Evolutionary conservation across 2,888 invertebrate species (phyloP).

Genomic region (Diarsia mendica): DNA sequence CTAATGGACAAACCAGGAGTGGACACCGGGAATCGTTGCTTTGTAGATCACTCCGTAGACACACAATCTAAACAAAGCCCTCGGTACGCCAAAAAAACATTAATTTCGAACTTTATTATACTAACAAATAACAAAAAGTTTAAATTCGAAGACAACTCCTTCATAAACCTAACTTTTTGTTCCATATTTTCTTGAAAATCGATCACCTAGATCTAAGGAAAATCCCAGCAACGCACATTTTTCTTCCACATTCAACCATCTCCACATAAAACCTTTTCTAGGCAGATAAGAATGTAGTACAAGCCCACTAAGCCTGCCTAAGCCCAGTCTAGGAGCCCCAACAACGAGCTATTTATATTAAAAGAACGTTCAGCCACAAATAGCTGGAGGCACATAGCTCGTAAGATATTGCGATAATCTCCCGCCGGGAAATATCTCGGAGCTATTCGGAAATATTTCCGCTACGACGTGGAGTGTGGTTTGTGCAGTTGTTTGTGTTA

Average conservation of each 20-base stretch:
- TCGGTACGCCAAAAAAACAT: not conserved
- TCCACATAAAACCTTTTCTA: not conserved
- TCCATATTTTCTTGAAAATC: not conserved
- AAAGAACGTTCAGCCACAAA: constrained; percentile 24
- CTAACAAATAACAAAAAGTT: not conserved
- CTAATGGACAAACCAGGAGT: no score
- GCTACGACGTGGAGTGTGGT: not conserved
- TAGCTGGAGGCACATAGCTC: constrained; percentile 9
- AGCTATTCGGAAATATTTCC: constrained; percentile 21
- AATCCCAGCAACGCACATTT: not conserved
- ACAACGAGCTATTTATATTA: constrained; percentile 39
- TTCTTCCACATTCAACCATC: not conserved
- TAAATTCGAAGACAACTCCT: not conserved
- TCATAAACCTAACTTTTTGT: not conserved
- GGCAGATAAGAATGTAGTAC: not conserved
- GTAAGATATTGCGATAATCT: constrained; percentile 31
- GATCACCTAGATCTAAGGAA: no score
- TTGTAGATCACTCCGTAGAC: no score
- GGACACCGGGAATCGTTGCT: no score
- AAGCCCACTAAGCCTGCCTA: not conserved
- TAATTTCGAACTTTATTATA: not conserved
- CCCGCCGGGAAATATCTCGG: not conserved
- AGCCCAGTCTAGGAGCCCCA: not conserved
- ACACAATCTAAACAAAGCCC: not conserved
- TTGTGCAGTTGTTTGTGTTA: not conserved